These are phyloP conservation scores for Apis laboriosa DNA, from an alignment of 1,140 invertebrate genomes.

Conservation along the genomic window DNA sequence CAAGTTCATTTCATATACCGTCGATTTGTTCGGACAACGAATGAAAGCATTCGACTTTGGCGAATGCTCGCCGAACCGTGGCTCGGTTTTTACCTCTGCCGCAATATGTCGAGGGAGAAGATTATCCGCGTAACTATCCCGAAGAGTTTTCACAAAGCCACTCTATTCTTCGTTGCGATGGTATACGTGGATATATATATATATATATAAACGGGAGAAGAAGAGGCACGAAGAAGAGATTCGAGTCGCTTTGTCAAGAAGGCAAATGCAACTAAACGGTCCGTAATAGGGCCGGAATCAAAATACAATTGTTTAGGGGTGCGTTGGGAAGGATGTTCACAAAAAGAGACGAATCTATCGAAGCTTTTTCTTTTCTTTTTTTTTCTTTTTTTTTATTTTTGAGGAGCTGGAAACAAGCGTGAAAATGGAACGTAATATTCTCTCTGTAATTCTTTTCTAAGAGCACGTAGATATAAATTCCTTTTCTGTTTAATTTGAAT, in stretches of 20 bases:
- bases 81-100: slow-evolving; percentile 72
- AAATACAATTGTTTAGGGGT: slow-evolving; percentile 74
- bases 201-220: slow-evolving; percentile 14
- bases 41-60: slow-evolving; percentile 24
- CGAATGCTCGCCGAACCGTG: slow-evolving; percentile 70
- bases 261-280: slow-evolving; percentile 78
- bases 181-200: slow-evolving; percentile 21
- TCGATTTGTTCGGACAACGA: slow-evolving; percentile 21
- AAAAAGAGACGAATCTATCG: neutral
- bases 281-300: slow-evolving; percentile 77
- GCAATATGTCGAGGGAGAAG: slow-evolving; percentile 73
- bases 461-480: too few species aligned
- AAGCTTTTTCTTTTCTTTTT: neutral
- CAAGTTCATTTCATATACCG: slow-evolving; percentile 19
- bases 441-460: neutral
- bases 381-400: neutral
- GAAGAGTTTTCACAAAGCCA: slow-evolving; percentile 36
- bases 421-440: neutral
- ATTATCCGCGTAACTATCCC: slow-evolving; percentile 78
- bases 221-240: slow-evolving; percentile 61
- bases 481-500: too few species aligned
- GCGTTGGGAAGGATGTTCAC: neutral
- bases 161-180: slow-evolving; percentile 31
- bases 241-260: slow-evolving; percentile 80
- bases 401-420: neutral